Percentiles rank a stretch among this genome's conserved stretches.
phyloP scores from a whole-genome alignment of 2,113 vertebrate species.

The Heliornis fulica region DNA sequence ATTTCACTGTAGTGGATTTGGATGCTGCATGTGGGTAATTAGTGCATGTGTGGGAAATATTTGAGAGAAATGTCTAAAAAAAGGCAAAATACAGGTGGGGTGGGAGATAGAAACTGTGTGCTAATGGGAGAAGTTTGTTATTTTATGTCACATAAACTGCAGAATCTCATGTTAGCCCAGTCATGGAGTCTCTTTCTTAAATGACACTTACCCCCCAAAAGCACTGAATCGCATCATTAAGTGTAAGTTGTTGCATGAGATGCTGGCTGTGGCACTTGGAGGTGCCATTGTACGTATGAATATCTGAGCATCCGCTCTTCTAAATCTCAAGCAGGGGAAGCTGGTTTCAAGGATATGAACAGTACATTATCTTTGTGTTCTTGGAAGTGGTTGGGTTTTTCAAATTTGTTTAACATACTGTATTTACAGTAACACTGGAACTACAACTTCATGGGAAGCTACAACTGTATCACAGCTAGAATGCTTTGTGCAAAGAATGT shows the following conservation, averaged over 20 bases:
- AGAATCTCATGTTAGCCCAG: not conserved
- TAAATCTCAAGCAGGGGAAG: not conserved
- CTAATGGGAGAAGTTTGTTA: not conserved
- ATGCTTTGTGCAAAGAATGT: not conserved
- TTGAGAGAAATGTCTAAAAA: not conserved
- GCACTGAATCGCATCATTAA: not conserved
- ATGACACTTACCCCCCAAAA: not conserved
- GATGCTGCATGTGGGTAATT: not conserved
- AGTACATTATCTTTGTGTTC: not conserved
- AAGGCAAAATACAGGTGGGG: not conserved
- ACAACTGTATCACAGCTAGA: not conserved
- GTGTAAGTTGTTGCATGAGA: not conserved
- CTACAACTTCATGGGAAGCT: constrained; percentile 23
- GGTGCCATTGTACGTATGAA: not conserved
- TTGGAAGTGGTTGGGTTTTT: not conserved
- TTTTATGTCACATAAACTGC: not conserved
- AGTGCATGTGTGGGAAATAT: not conserved
- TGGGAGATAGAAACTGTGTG: not conserved
- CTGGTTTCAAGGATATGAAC: not conserved
- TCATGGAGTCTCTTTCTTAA: not conserved
- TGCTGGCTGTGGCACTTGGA: not conserved
- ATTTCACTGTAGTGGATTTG: not conserved
- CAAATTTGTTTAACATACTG: not conserved
- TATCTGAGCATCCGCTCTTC: not conserved
- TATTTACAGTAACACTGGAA: constrained; percentile 23